These are phyloP conservation scores for Amiota minor DNA, from an alignment of 2,888 invertebrate genomes.

Conservation along the genomic window DNA sequence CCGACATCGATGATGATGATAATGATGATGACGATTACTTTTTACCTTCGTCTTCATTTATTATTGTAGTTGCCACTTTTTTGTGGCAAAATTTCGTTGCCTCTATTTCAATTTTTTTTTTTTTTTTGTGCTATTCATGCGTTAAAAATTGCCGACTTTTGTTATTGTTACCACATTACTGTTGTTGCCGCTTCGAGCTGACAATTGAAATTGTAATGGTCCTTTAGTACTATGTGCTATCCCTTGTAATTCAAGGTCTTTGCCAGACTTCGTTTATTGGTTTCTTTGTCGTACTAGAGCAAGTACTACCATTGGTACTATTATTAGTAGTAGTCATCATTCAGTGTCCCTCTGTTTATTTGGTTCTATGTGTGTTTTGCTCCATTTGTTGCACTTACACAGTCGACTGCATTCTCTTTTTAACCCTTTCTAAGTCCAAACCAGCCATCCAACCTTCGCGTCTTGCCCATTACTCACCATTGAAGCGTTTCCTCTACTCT, in stretches of 20 bases:
- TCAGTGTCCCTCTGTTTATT: slow-evolving; percentile 7
- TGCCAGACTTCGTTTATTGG: slow-evolving; percentile 34
- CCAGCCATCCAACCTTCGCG: not conserved
- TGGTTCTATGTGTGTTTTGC: slow-evolving; percentile 54
- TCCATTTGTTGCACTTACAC: slow-evolving; percentile 53
- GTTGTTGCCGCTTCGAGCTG: slow-evolving; percentile 56
- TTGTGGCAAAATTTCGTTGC: not conserved
- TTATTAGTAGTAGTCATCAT: slow-evolving; percentile 26
- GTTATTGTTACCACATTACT: not conserved
- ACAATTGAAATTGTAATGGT: slow-evolving; percentile 52
- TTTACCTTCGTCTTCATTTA: slow-evolving; percentile 18
- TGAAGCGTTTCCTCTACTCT: slow-evolving; percentile 6
- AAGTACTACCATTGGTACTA: not conserved
- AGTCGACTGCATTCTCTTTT: not conserved
- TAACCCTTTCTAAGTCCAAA: too few species aligned
- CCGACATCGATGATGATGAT: not conserved
- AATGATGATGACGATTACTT: not conserved
- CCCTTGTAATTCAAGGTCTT: slow-evolving; percentile 23
- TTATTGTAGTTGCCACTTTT: not conserved
- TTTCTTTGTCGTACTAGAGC: not conserved
- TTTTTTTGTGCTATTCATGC: slow-evolving; percentile 56
- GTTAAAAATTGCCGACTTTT: slow-evolving; percentile 60
- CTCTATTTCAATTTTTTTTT: not conserved
- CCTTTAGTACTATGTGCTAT: too few species aligned
- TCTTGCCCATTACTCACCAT: not conserved